Evolutionary conservation across 2,113 vertebrate species (phyloP).

Genomic region (Rostratula benghalensis): DNA sequence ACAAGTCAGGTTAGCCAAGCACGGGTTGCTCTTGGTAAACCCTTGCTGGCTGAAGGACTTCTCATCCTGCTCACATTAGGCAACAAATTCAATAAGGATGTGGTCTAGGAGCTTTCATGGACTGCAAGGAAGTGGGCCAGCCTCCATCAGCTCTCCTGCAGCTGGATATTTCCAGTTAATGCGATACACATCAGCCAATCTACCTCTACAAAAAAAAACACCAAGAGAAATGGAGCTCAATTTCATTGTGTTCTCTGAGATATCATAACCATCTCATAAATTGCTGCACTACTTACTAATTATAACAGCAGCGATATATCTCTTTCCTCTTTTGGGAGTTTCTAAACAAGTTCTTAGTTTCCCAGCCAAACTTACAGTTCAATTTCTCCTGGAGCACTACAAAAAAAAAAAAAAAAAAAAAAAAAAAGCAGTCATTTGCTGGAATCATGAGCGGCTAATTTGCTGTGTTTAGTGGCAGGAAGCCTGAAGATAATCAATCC

Average conservation of each 20-base stretch:
- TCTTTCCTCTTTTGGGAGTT: background rate
- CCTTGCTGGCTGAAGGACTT: background rate
- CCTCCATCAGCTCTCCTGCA: background rate
- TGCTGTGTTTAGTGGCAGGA: constrained; percentile 49
- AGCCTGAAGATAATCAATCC: constrained; percentile 40
- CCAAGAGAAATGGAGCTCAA: background rate
- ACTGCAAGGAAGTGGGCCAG: background rate
- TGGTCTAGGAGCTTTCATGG: background rate
- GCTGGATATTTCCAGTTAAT: background rate
- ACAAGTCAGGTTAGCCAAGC: background rate
- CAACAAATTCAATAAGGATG: background rate
- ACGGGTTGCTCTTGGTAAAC: background rate
- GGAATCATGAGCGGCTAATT: constrained; percentile 49
- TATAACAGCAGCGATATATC: background rate
- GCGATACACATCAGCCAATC: rapidly evolving
- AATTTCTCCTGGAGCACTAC: background rate
- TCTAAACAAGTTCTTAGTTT: background rate
- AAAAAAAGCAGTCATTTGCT: constrained; percentile 7
- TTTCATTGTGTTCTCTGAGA: background rate
- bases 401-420: background rate
- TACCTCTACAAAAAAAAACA: background rate
- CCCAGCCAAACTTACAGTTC: constrained; percentile 10
- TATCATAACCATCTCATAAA: background rate
- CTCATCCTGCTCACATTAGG: background rate
- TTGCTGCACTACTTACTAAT: background rate